Evolutionary conservation across 2,888 invertebrate species (phyloP).

Genomic region (Xestia c-nigrum): DNA sequence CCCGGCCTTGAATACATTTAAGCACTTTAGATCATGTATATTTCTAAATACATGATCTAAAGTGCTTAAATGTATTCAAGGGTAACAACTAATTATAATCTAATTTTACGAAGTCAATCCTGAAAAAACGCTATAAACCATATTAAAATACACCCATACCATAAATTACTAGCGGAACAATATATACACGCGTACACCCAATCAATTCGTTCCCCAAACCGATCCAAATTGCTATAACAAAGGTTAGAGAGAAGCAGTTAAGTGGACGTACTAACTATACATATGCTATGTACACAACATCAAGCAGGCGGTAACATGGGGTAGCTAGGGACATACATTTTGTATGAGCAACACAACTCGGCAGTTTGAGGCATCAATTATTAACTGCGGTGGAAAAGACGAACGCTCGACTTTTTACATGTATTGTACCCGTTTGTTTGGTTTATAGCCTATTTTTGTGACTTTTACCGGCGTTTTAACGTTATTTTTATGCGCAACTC

Average conservation of each 20-base stretch:
- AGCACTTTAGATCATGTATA: neutral
- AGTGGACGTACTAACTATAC: slow-evolving; percentile 72
- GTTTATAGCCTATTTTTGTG: slow-evolving; percentile 87
- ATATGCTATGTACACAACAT: slow-evolving; percentile 73
- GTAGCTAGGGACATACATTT: slow-evolving; percentile 87
- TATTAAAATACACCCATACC: slow-evolving; percentile 26
- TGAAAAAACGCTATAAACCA: slow-evolving; percentile 22
- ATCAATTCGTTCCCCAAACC: slow-evolving; percentile 74
- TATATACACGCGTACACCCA: slow-evolving; percentile 70
- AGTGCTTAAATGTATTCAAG: neutral
- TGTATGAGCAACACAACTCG: slow-evolving; percentile 90
- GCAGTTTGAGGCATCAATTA: slow-evolving; percentile 90
- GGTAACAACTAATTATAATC: neutral
- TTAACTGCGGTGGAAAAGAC: slow-evolving; percentile 87
- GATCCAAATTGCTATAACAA: slow-evolving; percentile 75
- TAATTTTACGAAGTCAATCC: neutral
- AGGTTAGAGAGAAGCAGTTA: slow-evolving; percentile 72
- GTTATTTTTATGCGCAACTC: slow-evolving; percentile 80
- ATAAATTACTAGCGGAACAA: slow-evolving; percentile 65
- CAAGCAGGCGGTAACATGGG: slow-evolving; percentile 87
- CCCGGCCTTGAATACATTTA: too few relatives aligned
- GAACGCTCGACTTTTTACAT: slow-evolving; percentile 85
- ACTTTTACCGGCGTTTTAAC: slow-evolving; percentile 82
- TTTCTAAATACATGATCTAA: neutral
- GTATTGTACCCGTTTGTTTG: slow-evolving; percentile 83